Percentiles rank a stretch among this genome's conserved stretches.
phyloP scores from a whole-genome alignment of 2,797 vertebrate genomes.

The Varecia variegata region DNA sequence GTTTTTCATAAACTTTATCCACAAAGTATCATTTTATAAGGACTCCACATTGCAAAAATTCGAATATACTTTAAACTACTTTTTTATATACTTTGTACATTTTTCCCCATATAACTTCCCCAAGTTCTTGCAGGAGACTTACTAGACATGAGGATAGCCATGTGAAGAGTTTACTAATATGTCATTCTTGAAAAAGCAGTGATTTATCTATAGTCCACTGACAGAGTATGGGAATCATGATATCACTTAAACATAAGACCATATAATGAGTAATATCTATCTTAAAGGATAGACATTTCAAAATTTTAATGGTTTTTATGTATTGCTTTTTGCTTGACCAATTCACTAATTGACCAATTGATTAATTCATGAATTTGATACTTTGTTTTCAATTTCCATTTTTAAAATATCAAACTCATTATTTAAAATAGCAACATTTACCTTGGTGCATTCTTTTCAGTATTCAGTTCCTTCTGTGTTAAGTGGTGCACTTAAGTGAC shows the following conservation, averaged over 20 bases:
- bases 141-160: background rate
- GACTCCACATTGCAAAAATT: background rate
- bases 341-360: background rate
- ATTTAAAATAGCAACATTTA: background rate
- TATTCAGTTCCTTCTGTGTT: background rate
- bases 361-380: background rate
- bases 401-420: background rate
- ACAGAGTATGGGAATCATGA: background rate
- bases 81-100: background rate
- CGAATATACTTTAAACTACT: background rate
- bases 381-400: background rate
- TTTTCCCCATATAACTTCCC: background rate
- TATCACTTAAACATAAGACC: background rate
- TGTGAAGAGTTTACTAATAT: background rate
- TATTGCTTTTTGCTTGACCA: background rate
- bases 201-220: background rate
- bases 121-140: background rate
- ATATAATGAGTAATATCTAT: background rate
- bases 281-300: background rate
- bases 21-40: background rate
- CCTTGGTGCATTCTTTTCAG: background rate
- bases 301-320: background rate
- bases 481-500: background rate
- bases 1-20: background rate
- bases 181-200: background rate